Conservation (phyloP, 2,797 vertebrate genomes). For the Pangasius sanitwongsei region DNA sequence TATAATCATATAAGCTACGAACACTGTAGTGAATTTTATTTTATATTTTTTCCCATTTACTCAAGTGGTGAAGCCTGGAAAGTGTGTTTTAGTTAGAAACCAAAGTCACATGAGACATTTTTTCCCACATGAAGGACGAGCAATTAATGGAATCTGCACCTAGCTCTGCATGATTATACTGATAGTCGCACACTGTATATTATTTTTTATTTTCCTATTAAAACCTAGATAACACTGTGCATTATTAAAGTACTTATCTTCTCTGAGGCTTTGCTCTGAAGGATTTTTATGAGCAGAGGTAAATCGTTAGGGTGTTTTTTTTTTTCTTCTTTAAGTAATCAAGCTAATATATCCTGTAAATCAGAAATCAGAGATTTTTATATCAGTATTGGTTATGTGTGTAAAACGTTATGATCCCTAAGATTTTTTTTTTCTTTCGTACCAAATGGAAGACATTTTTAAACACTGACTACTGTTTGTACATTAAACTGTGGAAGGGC, state of each 20-base stretch:
- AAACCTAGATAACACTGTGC: slow-evolving; percentile 4
- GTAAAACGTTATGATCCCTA: slow-evolving; percentile 26
- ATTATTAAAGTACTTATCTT: slow-evolving; percentile 44
- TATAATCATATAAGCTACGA: neutral
- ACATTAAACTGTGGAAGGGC: slow-evolving; percentile 24
- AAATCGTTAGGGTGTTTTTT: neutral
- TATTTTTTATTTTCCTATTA: slow-evolving; percentile 29
- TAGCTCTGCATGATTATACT: slow-evolving; percentile 33
- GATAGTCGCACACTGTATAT: slow-evolving; percentile 50
- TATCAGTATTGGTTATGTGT: slow-evolving; percentile 13
- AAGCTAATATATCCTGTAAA: slow-evolving; percentile 44
- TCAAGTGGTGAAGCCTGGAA: neutral
- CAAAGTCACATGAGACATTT: neutral
- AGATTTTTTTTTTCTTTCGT: slow-evolving; percentile 12
- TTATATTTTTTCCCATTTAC: neutral
- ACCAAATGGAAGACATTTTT: slow-evolving; percentile 21
- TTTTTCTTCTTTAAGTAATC: slow-evolving; percentile 16
- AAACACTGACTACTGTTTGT: slow-evolving; percentile 31
- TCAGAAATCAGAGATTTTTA: slow-evolving; percentile 32
- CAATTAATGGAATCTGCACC: slow-evolving; percentile 29
- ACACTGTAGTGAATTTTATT: neutral
- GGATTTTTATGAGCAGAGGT: slow-evolving; percentile 27
- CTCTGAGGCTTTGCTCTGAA: slow-evolving; percentile 17
- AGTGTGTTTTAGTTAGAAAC: too few relatives aligned
- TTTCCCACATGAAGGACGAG: neutral